phyloP scores from a whole-genome alignment of 2,888 invertebrate genomes.

The Embidobia sp. region DNA sequence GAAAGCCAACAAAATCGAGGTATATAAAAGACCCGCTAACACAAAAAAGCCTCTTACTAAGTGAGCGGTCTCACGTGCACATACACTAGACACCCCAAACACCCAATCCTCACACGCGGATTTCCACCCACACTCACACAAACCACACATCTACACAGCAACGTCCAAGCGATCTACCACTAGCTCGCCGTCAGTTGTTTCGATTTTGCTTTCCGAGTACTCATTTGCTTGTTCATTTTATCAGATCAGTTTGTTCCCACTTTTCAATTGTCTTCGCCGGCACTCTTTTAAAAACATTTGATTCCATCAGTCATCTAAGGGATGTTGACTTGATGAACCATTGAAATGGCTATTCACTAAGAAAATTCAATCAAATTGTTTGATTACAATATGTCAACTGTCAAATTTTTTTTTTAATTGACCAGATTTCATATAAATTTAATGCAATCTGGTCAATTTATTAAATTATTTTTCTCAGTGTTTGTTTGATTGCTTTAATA shows the following conservation, averaged over 20 bases:
- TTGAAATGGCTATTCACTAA: too few species aligned
- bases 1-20: slow-evolving; percentile 76
- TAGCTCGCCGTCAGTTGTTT: slow-evolving; percentile 16
- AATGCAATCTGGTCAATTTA: too few species aligned
- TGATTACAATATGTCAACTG: too few species aligned
- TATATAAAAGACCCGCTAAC: slow-evolving; percentile 64
- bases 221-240: slow-evolving; percentile 7
- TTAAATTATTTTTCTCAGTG: too few species aligned
- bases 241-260: background rate
- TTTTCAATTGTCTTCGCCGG: slow-evolving; percentile 49
- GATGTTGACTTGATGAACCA: too few species aligned
- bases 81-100: background rate
- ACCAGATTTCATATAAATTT: too few species aligned
- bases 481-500: too few species aligned
- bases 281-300: slow-evolving; percentile 11
- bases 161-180: too few species aligned
- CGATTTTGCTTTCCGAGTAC: background rate
- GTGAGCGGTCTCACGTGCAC: slow-evolving; percentile 22
- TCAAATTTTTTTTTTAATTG: too few species aligned
- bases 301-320: too few species aligned
- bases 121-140: background rate
- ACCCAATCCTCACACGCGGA: background rate
- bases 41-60: slow-evolving; percentile 55
- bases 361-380: too few species aligned
- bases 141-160: too few species aligned